A percentile compares a stretch with the other conserved stretches of the same genome.
Conservation (phyloP, 2,113 vertebrate species). For the Antennarius striatus region DNA sequence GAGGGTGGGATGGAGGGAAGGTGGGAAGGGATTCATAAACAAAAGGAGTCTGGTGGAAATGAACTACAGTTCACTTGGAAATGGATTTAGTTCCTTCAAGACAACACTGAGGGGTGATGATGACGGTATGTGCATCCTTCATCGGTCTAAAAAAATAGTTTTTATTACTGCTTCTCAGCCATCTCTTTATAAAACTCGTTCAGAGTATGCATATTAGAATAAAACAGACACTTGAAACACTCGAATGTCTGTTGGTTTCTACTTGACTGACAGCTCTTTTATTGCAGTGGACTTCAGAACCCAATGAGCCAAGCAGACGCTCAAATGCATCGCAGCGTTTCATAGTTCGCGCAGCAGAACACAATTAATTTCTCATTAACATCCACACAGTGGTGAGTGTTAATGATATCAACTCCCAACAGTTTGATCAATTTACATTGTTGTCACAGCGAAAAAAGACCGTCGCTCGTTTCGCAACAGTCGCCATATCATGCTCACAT, state of each 20-base stretch:
- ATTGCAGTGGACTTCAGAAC: not conserved
- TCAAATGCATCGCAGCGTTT: slow-evolving; percentile 18
- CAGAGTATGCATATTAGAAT: too few species aligned
- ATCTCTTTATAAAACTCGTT: not conserved
- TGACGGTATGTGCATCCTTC: not conserved
- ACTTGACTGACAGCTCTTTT: slow-evolving; percentile 26
- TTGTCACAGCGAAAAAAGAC: not conserved
- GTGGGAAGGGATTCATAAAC: slow-evolving; percentile 37
- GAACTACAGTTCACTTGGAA: slow-evolving; percentile 9
- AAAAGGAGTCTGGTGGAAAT: slow-evolving; percentile 15
- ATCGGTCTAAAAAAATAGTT: not conserved
- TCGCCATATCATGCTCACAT: slow-evolving; percentile 15
- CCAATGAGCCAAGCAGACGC: not conserved
- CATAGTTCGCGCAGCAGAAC: slow-evolving; percentile 29
- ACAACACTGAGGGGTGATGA: slow-evolving; percentile 6
- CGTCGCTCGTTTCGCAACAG: too few species aligned
- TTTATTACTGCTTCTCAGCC: slow-evolving; percentile 4
- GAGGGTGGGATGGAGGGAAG: slow-evolving; percentile 32
- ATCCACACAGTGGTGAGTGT: slow-evolving; percentile 39
- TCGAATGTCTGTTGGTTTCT: slow-evolving; percentile 6
- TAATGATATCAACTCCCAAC: slow-evolving; percentile 45
- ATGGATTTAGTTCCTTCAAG: slow-evolving; percentile 11
- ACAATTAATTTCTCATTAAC: slow-evolving; percentile 54
- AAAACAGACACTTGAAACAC: not conserved
- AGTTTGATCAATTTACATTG: slow-evolving; percentile 44